These are phyloP conservation scores for Poicephalus meyeri DNA, from an alignment of 2,113 vertebrate species.

Conservation along the genomic window DNA sequence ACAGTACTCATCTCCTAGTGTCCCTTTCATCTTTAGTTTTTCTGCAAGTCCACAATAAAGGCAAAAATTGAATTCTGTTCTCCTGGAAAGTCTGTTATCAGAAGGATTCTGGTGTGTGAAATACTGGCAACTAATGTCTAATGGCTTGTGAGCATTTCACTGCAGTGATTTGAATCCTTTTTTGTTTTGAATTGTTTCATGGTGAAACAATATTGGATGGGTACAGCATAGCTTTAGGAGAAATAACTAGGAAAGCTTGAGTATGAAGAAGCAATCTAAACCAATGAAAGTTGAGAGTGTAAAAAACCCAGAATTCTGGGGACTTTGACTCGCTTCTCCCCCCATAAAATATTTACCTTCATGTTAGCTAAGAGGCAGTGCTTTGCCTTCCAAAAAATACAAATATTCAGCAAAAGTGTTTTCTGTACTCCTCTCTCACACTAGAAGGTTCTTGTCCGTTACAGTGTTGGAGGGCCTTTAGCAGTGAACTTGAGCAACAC, in stretches of 20 bases:
- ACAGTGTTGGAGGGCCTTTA: neutral
- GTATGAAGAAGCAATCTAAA: neutral
- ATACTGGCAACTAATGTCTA: neutral
- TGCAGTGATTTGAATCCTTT: neutral
- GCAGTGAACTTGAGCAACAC: neutral
- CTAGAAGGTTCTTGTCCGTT: neutral
- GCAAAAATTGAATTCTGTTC: neutral
- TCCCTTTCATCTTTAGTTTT: neutral
- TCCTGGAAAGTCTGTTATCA: neutral
- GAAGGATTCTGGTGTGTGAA: neutral
- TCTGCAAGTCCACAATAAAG: neutral
- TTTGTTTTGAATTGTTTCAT: neutral
- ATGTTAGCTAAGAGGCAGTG: neutral
- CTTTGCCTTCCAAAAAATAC: neutral
- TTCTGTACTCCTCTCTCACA: neutral
- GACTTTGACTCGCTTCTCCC: neutral
- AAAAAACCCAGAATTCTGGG: fast-evolving
- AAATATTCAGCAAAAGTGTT: neutral
- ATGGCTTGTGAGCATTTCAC: neutral
- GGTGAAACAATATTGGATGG: neutral
- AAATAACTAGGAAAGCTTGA: neutral
- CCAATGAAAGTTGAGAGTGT: neutral
- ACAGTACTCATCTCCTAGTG: neutral
- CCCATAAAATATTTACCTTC: neutral
- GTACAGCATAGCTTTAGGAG: neutral